Conservation (phyloP, 2,888 invertebrate species). For the Horisme vitalbata region DNA sequence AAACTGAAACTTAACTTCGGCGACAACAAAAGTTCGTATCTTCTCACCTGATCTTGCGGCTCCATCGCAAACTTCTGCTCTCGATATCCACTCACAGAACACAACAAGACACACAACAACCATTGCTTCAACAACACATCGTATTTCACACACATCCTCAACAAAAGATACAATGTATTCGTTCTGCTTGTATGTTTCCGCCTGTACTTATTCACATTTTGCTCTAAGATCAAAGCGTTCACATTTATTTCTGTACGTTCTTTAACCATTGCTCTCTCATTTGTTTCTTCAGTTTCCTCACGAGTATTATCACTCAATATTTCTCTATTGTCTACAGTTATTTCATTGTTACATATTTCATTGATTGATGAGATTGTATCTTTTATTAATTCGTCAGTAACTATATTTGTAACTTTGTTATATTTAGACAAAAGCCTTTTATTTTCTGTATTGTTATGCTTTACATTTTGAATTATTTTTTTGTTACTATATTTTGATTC, state of each 20-base stretch:
- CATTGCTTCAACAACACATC: constrained; percentile 45
- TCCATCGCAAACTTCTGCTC: constrained; percentile 76
- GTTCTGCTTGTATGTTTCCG: constrained; percentile 62
- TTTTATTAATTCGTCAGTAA: not conserved
- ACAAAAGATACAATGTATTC: constrained; percentile 67
- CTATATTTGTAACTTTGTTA: too few species aligned
- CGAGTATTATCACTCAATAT: not conserved
- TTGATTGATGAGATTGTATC: not conserved
- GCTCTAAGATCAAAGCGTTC: not conserved
- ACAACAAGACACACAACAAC: constrained; percentile 48
- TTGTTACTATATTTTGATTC: not conserved
- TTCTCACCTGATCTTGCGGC: constrained; percentile 73
- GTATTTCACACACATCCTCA: constrained; percentile 55
- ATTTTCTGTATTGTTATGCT: too few species aligned
- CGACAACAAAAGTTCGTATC: not conserved
- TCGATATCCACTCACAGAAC: constrained; percentile 53
- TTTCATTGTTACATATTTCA: not conserved
- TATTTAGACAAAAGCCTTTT: too few species aligned
- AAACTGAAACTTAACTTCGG: too few species aligned
- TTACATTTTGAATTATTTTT: not conserved
- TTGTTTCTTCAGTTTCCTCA: not conserved
- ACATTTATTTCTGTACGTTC: too few species aligned
- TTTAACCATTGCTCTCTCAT: too few species aligned
- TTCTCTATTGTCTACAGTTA: not conserved
- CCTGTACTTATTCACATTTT: constrained; percentile 26